Percentiles rank a stretch among this genome's conserved stretches.
These are phyloP conservation scores for Sebastes goodei DNA, from an alignment of 2,797 vertebrate species.

Conservation along the genomic window DNA sequence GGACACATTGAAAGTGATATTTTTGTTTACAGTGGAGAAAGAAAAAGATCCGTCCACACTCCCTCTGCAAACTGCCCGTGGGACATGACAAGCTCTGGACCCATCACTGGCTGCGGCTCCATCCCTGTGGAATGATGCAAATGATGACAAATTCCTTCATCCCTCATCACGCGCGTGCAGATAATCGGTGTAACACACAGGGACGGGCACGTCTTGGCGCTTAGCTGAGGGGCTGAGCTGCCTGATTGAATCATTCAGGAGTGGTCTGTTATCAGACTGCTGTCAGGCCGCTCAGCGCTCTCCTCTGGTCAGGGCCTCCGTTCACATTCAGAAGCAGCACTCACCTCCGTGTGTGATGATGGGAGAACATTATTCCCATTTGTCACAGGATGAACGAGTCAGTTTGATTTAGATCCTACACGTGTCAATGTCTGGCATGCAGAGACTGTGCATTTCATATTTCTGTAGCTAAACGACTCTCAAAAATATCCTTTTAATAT, in stretches of 20 bases:
- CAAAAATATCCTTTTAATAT: background rate
- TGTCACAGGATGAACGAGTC: constrained; percentile 38
- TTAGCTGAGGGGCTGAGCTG: constrained; percentile 89
- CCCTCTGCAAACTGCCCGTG: constrained; percentile 87
- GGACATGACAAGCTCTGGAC: constrained; percentile 85
- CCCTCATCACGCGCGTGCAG: constrained; percentile 87
- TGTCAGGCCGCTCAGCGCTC: constrained; percentile 39
- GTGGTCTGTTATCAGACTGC: constrained; percentile 69
- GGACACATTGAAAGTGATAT: constrained; percentile 83
- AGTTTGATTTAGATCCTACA: constrained; percentile 24
- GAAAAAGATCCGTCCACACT: constrained; percentile 73
- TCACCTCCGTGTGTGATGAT: constrained; percentile 21
- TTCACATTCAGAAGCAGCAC: constrained; percentile 16
- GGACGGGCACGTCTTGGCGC: constrained; percentile 83
- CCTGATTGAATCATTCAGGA: constrained; percentile 89
- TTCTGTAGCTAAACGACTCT: background rate
- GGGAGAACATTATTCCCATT: constrained; percentile 40
- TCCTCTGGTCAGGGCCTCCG: constrained; percentile 14
- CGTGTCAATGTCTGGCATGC: constrained; percentile 11
- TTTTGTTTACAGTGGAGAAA: constrained; percentile 84
- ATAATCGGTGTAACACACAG: constrained; percentile 90
- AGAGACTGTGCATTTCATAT: constrained; percentile 39
- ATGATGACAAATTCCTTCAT: constrained; percentile 93
- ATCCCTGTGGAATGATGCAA: constrained; percentile 90
- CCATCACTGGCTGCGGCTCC: constrained; percentile 82